A percentile compares a stretch with the other conserved stretches of the same genome.
phyloP scores from a whole-genome alignment of 2,113 vertebrate genomes.

The Dryoscopus gambensis region DNA sequence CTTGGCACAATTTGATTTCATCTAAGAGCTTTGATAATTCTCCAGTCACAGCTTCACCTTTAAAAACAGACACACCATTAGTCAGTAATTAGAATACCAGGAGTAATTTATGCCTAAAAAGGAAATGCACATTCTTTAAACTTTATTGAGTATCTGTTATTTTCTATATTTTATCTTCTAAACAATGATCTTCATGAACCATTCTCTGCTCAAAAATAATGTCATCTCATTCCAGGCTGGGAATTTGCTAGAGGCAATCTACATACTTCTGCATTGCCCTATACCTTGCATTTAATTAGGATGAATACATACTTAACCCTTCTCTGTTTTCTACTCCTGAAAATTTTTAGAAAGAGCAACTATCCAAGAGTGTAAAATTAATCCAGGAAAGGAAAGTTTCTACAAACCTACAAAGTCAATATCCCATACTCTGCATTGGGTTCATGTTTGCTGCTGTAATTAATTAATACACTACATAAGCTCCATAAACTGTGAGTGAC shows the following conservation, averaged over 20 bases:
- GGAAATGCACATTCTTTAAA: not conserved
- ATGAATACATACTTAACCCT: not conserved
- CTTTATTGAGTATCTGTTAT: not conserved
- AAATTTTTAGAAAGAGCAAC: not conserved
- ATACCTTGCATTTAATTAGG: not conserved
- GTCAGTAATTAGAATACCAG: not conserved
- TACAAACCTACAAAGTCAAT: not conserved
- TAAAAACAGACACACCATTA: constrained; percentile 48
- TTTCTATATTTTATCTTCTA: not conserved
- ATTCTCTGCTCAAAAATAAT: not conserved
- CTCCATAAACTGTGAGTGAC: not conserved
- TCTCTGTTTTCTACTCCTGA: not conserved
- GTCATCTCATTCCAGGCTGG: not conserved
- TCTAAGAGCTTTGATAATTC: constrained; percentile 94
- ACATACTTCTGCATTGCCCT: not conserved
- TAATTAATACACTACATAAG: not conserved
- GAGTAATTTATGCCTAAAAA: not conserved
- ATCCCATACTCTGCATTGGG: fast-evolving
- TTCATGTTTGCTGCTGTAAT: not conserved
- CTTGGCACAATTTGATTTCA: constrained; percentile 94
- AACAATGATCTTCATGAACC: not conserved
- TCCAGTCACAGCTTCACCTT: constrained; percentile 92
- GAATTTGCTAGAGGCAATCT: not conserved
- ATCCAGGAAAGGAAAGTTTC: not conserved
- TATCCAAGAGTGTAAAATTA: not conserved